phyloP scores from a whole-genome alignment of 2,888 invertebrate species.

The Limnephilus lunatus region DNA sequence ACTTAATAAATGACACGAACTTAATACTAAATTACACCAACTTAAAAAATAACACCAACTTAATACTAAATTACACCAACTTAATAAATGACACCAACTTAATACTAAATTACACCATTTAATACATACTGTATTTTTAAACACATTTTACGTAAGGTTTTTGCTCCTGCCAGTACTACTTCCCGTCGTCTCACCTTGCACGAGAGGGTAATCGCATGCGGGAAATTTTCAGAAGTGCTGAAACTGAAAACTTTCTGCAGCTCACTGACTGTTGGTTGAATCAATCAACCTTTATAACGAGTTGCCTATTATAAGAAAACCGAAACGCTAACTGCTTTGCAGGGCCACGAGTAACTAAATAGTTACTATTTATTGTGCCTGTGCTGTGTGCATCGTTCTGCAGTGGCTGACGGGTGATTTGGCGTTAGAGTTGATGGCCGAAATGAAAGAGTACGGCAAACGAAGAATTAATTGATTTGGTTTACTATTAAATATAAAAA shows the following conservation, averaged over 20 bases:
- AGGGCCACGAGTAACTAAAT: background rate
- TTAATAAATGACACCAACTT: too few relatives aligned
- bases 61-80: too few relatives aligned
- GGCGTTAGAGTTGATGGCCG: background rate
- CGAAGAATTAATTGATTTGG: background rate
- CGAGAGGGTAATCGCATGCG: constrained; percentile 18
- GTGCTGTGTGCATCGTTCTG: background rate
- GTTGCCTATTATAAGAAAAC: constrained; percentile 30
- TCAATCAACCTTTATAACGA: constrained; percentile 39
- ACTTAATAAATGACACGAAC: too few relatives aligned
- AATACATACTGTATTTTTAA: too few relatives aligned
- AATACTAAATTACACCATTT: too few relatives aligned
- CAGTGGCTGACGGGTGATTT: background rate
- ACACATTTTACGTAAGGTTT: background rate
- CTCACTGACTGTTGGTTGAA: constrained; percentile 29
- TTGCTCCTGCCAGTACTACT: background rate
- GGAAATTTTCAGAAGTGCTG: background rate
- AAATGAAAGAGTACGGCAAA: background rate
- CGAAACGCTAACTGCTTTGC: constrained; percentile 5
- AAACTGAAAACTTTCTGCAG: constrained; percentile 17
- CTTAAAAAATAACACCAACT: too few relatives aligned
- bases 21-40: too few relatives aligned
- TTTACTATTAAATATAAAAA: too few relatives aligned
- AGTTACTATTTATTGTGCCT: background rate
- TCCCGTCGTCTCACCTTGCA: background rate